A percentile compares a stretch with the other conserved stretches of the same genome.
Evolutionary conservation across 2,888 invertebrate species (phyloP).

Genomic region (Elmis aenea): DNA sequence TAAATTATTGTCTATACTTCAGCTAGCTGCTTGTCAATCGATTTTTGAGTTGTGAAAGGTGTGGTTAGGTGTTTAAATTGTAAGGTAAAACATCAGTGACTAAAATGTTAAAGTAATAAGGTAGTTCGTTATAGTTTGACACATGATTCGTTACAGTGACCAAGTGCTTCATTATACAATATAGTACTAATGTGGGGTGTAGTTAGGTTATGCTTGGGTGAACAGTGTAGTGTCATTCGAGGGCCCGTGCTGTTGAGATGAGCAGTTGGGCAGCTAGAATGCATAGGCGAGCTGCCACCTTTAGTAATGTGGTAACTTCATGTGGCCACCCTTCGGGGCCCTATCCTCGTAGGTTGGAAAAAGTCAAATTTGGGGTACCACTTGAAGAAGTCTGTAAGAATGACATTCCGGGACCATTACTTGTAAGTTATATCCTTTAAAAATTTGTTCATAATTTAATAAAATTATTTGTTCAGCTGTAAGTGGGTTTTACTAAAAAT

Average conservation of each 20-base stretch:
- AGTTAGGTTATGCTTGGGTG: conserved; percentile 40
- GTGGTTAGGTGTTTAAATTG: conserved; percentile 29
- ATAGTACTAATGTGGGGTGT: conserved; percentile 14
- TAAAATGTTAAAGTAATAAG: conserved; percentile 23
- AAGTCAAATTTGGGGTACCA: conserved; percentile 91
- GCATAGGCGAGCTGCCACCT: conserved; percentile 85
- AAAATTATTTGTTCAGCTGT: not conserved
- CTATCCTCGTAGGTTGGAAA: conserved; percentile 79
- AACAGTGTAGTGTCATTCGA: conserved; percentile 24
- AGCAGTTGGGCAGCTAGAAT: conserved; percentile 90
- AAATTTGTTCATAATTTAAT: conserved; percentile 2
- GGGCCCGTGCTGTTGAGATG: conserved; percentile 53
- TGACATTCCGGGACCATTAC: conserved; percentile 87
- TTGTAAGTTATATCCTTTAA: conserved; percentile 56
- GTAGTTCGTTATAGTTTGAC: conserved; percentile 7
- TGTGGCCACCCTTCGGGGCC: conserved; percentile 83
- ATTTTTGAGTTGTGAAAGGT: conserved; percentile 31
- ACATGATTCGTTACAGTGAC: conserved; percentile 11
- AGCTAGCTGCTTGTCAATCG: no score
- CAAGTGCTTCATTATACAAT: conserved; percentile 10
- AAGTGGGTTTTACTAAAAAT: no score
- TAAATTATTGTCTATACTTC: no score
- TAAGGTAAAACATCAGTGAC: conserved; percentile 20
- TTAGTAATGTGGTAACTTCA: conserved; percentile 86
- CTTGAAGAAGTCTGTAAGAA: conserved; percentile 92